phyloP scores from a whole-genome alignment of 2,113 vertebrate genomes.

The Mustela lutreola region DNA sequence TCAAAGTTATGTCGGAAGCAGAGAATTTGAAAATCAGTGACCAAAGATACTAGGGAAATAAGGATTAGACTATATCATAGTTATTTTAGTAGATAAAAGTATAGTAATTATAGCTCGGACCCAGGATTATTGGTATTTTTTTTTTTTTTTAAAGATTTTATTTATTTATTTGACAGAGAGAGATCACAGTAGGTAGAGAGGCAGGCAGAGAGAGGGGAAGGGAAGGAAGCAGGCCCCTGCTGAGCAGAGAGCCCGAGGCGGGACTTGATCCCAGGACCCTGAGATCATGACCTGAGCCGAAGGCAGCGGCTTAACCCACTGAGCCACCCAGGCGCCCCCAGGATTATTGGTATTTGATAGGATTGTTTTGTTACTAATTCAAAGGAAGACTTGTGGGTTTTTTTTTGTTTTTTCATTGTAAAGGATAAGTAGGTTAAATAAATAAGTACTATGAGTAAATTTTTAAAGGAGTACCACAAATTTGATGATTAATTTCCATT shows the following conservation, averaged over 20 bases:
- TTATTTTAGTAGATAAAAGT: not conserved
- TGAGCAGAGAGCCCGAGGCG: too few species aligned
- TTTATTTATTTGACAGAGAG: too few species aligned
- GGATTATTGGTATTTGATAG: conserved; percentile 6
- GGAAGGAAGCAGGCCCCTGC: too few species aligned
- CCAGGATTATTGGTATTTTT: not conserved
- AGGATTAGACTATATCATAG: not conserved
- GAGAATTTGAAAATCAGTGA: conserved; percentile 15
- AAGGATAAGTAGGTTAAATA: not conserved
- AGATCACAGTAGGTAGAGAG: too few species aligned
- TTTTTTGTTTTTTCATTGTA: not conserved
- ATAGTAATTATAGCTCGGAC: not conserved
- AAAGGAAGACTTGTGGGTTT: not conserved
- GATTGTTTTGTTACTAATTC: conserved; percentile 52
- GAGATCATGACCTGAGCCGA: too few species aligned
- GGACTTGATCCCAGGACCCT: too few species aligned
- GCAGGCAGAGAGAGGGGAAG: too few species aligned
- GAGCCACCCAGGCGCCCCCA: too few species aligned
- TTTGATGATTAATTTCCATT: conserved; percentile 1
- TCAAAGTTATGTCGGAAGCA: not conserved
- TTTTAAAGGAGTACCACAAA: not conserved
- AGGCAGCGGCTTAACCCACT: too few species aligned
- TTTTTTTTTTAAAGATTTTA: too few species aligned
- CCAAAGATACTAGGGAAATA: not conserved
- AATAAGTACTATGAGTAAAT: not conserved